phyloP scores from a whole-genome alignment of 2,113 vertebrate species.

The Hemibagrus wyckioides region DNA sequence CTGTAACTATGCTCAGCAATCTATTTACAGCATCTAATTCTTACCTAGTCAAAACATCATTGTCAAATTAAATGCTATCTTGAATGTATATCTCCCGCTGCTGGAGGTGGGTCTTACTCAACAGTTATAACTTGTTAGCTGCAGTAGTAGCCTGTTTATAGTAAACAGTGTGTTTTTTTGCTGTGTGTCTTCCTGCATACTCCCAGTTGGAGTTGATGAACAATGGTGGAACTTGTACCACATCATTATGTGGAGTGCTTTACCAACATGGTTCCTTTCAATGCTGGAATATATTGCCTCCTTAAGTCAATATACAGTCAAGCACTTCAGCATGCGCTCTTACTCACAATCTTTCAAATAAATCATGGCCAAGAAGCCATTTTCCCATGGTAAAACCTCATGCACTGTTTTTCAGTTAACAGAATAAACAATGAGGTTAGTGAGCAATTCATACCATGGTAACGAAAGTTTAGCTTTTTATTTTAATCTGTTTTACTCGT shows the following conservation, averaged over 20 bases:
- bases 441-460: background rate
- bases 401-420: background rate
- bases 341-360: background rate
- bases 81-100: background rate
- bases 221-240: background rate
- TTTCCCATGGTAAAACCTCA: background rate
- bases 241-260: background rate
- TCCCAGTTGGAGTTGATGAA: background rate
- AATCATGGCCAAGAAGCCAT: background rate
- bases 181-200: background rate
- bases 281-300: background rate
- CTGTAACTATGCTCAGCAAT: background rate
- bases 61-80: background rate
- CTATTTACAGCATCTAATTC: background rate
- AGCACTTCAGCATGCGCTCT: background rate
- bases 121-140: background rate
- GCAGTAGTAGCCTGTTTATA: background rate
- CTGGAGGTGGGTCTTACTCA: background rate
- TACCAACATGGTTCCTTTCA: background rate
- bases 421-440: background rate
- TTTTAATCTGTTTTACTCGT: background rate
- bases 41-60: background rate
- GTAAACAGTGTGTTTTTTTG: background rate
- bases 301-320: too few species aligned
- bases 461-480: background rate